phyloP scores from a whole-genome alignment of 2,113 vertebrate species.

The Camelus bactrianus region DNA sequence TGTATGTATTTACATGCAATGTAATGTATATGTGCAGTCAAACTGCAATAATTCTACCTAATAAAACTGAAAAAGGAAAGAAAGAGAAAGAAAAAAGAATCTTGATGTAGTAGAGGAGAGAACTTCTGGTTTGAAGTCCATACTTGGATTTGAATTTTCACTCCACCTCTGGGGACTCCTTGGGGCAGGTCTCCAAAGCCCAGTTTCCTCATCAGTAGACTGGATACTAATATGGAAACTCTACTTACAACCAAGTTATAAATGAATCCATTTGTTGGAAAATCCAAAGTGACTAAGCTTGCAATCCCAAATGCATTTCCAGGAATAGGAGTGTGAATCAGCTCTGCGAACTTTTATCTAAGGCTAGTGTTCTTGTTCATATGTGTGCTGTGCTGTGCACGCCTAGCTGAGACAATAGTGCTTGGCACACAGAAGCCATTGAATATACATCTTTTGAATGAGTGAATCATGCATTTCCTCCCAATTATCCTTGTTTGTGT shows the following conservation, averaged over 20 bases:
- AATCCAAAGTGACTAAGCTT: neutral
- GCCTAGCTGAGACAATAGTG: neutral
- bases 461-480: neutral
- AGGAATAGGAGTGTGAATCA: constrained; percentile 18
- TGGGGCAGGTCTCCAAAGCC: neutral
- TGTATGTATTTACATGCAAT: too few relatives aligned
- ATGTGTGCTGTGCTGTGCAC: neutral
- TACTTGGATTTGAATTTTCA: neutral
- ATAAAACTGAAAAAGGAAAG: too few relatives aligned
- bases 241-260: neutral
- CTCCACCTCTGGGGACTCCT: neutral
- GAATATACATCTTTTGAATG: neutral
- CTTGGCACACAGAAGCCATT: neutral
- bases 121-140: neutral
- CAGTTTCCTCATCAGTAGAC: constrained; percentile 20
- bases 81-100: neutral
- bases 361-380: neutral
- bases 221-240: neutral
- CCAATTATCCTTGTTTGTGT: neutral
- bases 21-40: too few relatives aligned
- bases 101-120: neutral
- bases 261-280: constrained; percentile 7
- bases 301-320: neutral
- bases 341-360: neutral
- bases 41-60: too few relatives aligned